Base-by-base conservation (phyloP, 2,113 vertebrate species). In the Hucho hucho region DNA sequence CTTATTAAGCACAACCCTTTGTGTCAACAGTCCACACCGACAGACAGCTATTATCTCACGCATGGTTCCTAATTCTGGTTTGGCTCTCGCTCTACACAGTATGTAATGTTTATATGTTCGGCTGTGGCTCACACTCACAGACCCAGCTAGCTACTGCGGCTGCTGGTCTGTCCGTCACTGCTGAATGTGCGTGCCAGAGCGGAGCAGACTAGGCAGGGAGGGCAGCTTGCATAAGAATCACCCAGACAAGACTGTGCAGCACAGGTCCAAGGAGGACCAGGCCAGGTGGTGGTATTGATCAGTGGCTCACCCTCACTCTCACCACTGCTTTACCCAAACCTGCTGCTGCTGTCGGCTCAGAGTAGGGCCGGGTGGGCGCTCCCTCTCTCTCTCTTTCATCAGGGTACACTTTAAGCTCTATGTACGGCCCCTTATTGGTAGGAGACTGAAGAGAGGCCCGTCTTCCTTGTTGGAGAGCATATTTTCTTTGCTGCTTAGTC, bases 1-100 rank as follows among this genome's bases (percentile, higher is more conserved):
- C 78, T 73, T 79, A 77, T 83, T 81, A 83, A 72, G 32, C 53
- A 18, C 26, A 64, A 14, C 61, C 77, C n/a, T 79, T 82, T 79
- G 68, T 70, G 69, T 79, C 68, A 76, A 75, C 72, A 78, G 74
- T 70, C 9, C 56, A 26, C 25, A 69, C 76, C 43, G 20, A 59
- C 61, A 72, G 76, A n/a, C 53, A 24, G 58, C 58, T 22, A 61
- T 22, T 49, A 79, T 83, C 72, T 79, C 79, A 81, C 74, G 72
- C 74, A 73, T 79, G 24, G n/a, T 14, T 25, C 75, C 49, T 79
- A 26, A 78, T 69, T 65, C 77, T 73, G 28, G 65, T 77, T 73
- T 75, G 72, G 72, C 49, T 47, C 59, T 61, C 24, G 64, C 37
- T 71, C 16, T 73, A 74, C 61, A 65, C 63, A 74, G 43, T 14